A percentile compares a stretch with the other conserved stretches of the same genome.
phyloP scores from a whole-genome alignment of 2,113 vertebrate genomes.

The Ictalurus punctatus region DNA sequence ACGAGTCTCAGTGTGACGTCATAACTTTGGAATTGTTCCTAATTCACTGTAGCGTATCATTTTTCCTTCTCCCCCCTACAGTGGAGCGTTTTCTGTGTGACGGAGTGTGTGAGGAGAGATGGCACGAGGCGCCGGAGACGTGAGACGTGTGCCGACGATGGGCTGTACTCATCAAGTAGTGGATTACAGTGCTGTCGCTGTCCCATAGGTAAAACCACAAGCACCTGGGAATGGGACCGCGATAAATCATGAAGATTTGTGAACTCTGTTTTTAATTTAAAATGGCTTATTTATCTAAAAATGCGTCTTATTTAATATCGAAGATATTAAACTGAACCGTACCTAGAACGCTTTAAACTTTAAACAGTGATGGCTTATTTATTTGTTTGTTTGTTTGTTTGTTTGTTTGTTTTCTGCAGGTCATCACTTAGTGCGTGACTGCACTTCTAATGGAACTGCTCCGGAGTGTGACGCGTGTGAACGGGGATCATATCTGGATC shows the following conservation, averaged over 20 bases:
- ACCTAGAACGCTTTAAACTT: not conserved
- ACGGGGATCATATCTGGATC: rapidly evolving
- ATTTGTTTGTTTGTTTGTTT: not conserved
- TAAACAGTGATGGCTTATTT: not conserved
- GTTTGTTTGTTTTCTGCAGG: constrained; percentile 54
- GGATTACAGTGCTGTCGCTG: constrained; percentile 58
- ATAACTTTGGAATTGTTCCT: not conserved
- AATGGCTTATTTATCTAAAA: not conserved
- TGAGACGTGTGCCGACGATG: constrained; percentile 1
- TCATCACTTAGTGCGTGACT: not conserved
- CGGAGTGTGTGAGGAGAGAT: not conserved
- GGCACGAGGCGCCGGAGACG: not conserved
- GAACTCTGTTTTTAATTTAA: not conserved
- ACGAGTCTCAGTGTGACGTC: not conserved
- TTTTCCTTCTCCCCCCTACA: not conserved
- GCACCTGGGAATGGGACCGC: not conserved
- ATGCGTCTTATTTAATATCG: not conserved
- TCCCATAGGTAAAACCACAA: constrained; percentile 40
- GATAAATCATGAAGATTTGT: not conserved
- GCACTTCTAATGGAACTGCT: rapidly evolving
- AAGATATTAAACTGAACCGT: not conserved
- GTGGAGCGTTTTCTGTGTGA: not conserved
- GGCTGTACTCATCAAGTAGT: not conserved
- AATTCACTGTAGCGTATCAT: not conserved
- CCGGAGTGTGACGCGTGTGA: constrained; percentile 25